phyloP scores from a whole-genome alignment of 2,113 vertebrate genomes.

The Calypte anna region DNA sequence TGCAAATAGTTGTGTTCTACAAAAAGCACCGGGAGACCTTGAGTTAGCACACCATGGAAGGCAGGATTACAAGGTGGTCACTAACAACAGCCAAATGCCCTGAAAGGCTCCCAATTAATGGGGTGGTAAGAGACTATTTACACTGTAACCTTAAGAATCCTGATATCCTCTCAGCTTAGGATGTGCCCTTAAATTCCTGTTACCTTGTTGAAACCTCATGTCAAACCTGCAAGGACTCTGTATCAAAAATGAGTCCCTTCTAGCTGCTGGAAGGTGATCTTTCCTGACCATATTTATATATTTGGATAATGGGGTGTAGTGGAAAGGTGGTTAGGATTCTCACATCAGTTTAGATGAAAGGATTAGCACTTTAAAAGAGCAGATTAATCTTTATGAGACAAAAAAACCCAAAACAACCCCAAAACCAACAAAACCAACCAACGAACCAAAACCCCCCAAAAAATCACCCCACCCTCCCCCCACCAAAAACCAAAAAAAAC shows the following conservation, averaged over 20 bases:
- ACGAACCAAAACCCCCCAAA: too few species aligned
- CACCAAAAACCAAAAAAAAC: too few species aligned
- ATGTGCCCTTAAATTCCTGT: constrained; percentile 33
- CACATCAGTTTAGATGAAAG: background rate
- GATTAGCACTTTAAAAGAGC: background rate
- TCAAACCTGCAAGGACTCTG: background rate
- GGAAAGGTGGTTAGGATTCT: constrained; percentile 14
- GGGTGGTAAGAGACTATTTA: constrained; percentile 38
- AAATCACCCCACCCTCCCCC: too few species aligned
- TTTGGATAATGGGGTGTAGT: background rate
- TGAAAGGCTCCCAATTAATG: background rate
- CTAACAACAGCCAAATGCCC: background rate
- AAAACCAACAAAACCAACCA: too few species aligned
- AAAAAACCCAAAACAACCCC: background rate
- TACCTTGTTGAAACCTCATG: background rate
- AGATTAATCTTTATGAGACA: constrained; percentile 23
- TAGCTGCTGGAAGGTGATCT: background rate
- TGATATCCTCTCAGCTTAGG: background rate
- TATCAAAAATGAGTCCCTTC: constrained; percentile 13
- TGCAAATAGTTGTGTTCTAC: background rate
- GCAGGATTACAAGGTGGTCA: background rate
- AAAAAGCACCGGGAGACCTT: background rate
- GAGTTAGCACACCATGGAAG: background rate
- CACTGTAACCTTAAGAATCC: background rate
- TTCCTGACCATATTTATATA: background rate